Conservation (phyloP, 2,888 invertebrate genomes). For the Calephelis perditalis region DNA sequence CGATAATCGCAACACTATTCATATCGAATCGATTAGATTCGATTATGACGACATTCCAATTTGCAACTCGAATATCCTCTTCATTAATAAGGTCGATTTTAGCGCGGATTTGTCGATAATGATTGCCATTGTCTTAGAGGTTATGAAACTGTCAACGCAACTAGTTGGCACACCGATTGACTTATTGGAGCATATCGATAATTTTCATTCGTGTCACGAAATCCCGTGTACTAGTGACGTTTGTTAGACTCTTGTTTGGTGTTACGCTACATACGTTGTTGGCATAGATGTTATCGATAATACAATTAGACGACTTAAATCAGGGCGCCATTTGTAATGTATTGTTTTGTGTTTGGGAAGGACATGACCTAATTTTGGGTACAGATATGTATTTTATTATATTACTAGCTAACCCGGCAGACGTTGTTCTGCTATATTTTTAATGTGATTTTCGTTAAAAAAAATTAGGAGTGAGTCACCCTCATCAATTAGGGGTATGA, state of each 20-base stretch:
- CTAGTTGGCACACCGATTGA: constrained; percentile 58
- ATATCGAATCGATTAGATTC: constrained; percentile 65
- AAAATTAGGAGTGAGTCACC: too few species aligned
- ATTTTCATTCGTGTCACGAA: constrained; percentile 66
- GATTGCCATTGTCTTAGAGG: constrained; percentile 64
- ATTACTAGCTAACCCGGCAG: too few species aligned
- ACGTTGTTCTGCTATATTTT: too few species aligned
- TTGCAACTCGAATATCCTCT: constrained; percentile 34
- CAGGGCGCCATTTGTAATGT: constrained; percentile 6
- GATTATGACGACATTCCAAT: constrained; percentile 46
- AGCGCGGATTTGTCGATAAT: constrained; percentile 37
- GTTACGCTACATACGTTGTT: constrained; percentile 7
- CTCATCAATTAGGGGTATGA: too few species aligned
- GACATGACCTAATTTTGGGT: too few species aligned
- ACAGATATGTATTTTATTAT: too few species aligned
- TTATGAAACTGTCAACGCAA: constrained; percentile 62
- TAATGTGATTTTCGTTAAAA: too few species aligned
- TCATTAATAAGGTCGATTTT: constrained; percentile 15
- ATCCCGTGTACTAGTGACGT: constrained; percentile 37
- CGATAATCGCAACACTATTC: constrained; percentile 50
- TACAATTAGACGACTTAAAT: constrained; percentile 3
- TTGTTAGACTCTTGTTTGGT: constrained; percentile 32
- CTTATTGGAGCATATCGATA: constrained; percentile 69
- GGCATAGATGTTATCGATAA: constrained; percentile 5
- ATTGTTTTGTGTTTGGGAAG: not conserved